These are phyloP conservation scores for Agrilus mali DNA, from an alignment of 2,888 invertebrate genomes.

Conservation along the genomic window DNA sequence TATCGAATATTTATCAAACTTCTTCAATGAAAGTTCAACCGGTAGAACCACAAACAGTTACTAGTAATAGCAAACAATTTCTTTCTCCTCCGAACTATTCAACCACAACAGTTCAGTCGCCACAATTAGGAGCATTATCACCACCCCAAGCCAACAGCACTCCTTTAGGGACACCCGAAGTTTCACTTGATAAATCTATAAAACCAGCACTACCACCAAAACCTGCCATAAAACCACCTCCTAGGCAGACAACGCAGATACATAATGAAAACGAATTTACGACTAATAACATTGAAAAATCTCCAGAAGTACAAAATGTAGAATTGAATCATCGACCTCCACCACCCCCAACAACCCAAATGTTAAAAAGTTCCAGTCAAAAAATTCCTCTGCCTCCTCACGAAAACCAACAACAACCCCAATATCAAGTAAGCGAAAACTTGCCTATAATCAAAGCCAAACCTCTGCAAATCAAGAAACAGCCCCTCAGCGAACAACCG, in stretches of 20 bases:
- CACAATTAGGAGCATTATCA: constrained; percentile 30
- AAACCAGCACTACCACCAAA: constrained; percentile 77
- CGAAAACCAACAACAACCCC: constrained; percentile 20
- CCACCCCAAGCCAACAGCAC: constrained; percentile 51
- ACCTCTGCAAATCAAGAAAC: constrained; percentile 72
- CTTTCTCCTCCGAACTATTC: constrained; percentile 10
- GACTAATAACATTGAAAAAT: constrained; percentile 7
- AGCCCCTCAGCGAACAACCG: constrained; percentile 68
- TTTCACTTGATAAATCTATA: constrained; percentile 42
- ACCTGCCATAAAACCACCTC: constrained; percentile 54
- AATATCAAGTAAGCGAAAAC: constrained; percentile 28
- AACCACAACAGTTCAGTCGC: constrained; percentile 20
- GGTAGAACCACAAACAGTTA: constrained; percentile 62
- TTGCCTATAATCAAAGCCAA: constrained; percentile 61
- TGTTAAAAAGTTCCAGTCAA: constrained; percentile 6
- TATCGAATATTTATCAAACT: constrained; percentile 67
- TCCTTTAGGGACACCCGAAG: constrained; percentile 41
- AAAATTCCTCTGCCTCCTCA: constrained; percentile 11
- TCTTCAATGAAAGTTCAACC: constrained; percentile 72
- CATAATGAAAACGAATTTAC: constrained; percentile 7
- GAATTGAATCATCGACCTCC: constrained; percentile 24
- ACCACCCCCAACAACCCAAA: constrained; percentile 37
- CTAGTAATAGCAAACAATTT: constrained; percentile 32
- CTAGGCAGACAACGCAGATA: constrained; percentile 33
- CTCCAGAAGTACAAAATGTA: constrained; percentile 17